These are phyloP conservation scores for Perdita meconis DNA, from an alignment of 2,888 invertebrate species.

Conservation along the genomic window DNA sequence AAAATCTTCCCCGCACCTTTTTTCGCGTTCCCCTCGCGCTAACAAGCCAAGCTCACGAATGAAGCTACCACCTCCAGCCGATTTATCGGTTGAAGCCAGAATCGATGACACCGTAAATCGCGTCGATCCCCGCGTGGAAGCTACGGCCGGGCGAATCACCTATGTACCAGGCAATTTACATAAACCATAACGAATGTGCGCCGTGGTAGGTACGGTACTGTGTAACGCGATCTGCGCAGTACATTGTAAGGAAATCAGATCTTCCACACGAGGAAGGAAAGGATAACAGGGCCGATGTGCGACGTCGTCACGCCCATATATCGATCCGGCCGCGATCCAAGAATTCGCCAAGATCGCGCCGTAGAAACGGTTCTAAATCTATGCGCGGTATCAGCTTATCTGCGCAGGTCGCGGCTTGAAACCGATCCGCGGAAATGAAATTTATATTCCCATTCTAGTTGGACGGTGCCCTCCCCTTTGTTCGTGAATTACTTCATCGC, in stretches of 20 bases:
- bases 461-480: conserved; percentile 7
- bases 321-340: conserved; percentile 50
- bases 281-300: conserved; percentile 61
- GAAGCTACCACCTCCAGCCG: neutral
- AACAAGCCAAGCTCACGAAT: neutral
- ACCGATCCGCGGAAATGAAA: conserved; percentile 33
- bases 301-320: conserved; percentile 58
- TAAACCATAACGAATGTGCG: conserved; percentile 66
- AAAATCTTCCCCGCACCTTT: neutral
- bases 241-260: conserved; percentile 72
- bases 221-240: conserved; percentile 65
- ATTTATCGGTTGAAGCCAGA: conserved; percentile 21
- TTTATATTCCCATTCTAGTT: conserved; percentile 41
- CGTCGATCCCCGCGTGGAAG: neutral
- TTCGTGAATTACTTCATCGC: neutral
- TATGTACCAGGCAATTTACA: conserved; percentile 60
- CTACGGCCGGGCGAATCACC: conserved; percentile 31
- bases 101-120: conserved; percentile 49
- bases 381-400: conserved; percentile 55
- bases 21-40: neutral
- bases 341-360: conserved; percentile 48
- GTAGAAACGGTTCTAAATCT: conserved; percentile 50
- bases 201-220: conserved; percentile 61
- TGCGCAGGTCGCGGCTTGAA: conserved; percentile 29
- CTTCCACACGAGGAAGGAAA: conserved; percentile 68